A percentile compares a stretch with the other conserved stretches of the same genome.
These are phyloP conservation scores for Kryptolebias ocellatus DNA, from an alignment of 2,797 vertebrate species.

Conservation along the genomic window DNA sequence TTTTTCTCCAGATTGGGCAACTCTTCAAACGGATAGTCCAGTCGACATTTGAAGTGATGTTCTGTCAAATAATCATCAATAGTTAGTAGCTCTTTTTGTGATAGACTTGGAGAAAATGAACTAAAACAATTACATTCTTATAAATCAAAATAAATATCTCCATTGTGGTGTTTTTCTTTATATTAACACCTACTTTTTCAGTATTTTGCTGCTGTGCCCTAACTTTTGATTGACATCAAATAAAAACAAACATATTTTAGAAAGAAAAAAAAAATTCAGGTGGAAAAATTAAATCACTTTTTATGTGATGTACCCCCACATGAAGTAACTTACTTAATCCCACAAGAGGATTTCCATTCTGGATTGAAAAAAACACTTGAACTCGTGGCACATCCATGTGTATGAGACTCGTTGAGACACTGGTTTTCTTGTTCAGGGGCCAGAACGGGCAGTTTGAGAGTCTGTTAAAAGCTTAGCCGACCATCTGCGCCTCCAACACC, in stretches of 20 bases:
- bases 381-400: conserved; percentile 24
- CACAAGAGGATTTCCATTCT: conserved; percentile 36
- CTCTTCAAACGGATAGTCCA: too few relatives aligned
- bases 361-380: conserved; percentile 20
- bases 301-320: conserved; percentile 32
- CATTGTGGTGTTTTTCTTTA: too few relatives aligned
- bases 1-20: too few relatives aligned
- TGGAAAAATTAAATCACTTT: conserved; percentile 9
- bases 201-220: too few relatives aligned
- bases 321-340: conserved; percentile 29
- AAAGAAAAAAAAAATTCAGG: background rate
- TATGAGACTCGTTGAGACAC: conserved; percentile 49
- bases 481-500: conserved; percentile 41
- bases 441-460: conserved; percentile 31
- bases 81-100: too few relatives aligned
- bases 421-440: conserved; percentile 60
- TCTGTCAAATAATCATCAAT: too few relatives aligned
- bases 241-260: background rate
- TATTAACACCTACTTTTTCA: too few relatives aligned
- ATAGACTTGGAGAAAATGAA: too few relatives aligned
- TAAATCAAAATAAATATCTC: too few relatives aligned
- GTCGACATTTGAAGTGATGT: too few relatives aligned
- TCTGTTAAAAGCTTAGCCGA: conserved; percentile 40
- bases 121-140: too few relatives aligned
- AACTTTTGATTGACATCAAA: background rate